These are phyloP conservation scores for Onthophagus sagittarius DNA, from an alignment of 2,888 invertebrate species.

Conservation along the genomic window DNA sequence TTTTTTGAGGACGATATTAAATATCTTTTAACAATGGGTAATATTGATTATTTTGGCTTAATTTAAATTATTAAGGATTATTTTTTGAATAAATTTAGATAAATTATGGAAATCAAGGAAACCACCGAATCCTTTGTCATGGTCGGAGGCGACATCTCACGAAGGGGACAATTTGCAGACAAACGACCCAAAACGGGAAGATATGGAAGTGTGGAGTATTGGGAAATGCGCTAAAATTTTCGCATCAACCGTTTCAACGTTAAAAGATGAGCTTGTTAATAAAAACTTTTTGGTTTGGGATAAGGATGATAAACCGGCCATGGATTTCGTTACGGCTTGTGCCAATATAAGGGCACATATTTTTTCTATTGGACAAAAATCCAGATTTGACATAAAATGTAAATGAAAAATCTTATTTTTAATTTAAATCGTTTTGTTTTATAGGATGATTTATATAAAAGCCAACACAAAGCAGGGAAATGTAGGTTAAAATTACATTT, in stretches of 20 bases:
- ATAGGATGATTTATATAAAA: too few relatives aligned
- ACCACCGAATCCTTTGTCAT: conserved; percentile 76
- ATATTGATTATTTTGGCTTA: conserved; percentile 15
- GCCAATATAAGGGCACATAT: conserved; percentile 89
- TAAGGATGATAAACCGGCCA: conserved; percentile 88
- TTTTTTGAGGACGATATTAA: conserved; percentile 92
- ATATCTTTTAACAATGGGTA: conserved; percentile 84
- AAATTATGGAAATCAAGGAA: conserved; percentile 91
- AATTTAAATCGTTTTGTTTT: too few relatives aligned
- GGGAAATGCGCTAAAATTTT: conserved; percentile 59
- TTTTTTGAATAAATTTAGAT: conserved; percentile 40
- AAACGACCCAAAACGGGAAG: conserved; percentile 41
- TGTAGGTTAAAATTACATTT: too few relatives aligned
- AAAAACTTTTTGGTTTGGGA: conserved; percentile 88
- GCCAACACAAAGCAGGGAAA: too few relatives aligned
- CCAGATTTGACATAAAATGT: conserved; percentile 94
- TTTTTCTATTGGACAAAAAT: conserved; percentile 83
- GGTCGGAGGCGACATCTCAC: conserved; percentile 52
- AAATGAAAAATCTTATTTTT: too few relatives aligned
- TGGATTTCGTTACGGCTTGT: conserved; percentile 96
- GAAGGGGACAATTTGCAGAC: conserved; percentile 31
- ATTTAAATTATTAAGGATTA: background rate
- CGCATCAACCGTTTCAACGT: conserved; percentile 59
- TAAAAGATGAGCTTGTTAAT: conserved; percentile 59
- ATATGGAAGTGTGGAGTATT: conserved; percentile 51